Base-by-base conservation (phyloP, 2,113 vertebrate species). In the Oceanites oceanicus region DNA sequence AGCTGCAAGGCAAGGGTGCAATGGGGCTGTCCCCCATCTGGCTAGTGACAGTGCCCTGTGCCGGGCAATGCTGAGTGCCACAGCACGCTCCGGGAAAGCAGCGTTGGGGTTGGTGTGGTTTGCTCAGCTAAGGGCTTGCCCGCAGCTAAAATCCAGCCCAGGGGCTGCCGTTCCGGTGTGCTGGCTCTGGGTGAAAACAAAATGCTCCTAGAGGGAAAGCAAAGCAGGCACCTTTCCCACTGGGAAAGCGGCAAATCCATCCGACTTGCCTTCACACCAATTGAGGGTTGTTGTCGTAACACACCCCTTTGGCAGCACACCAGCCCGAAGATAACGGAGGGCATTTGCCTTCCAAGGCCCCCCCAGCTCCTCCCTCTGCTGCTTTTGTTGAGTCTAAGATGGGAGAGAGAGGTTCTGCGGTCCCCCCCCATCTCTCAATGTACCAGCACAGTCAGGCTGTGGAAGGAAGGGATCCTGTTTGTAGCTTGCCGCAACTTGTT, bases 31-130 rank as follows among this genome's bases (percentile, higher is more conserved):
- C 8, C 27, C 38, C 22, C 11, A 7, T 9, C 45, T 58, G 52
- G 3, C 25, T 44, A 14, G 72, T 58, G 81, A 5, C 29, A 3
- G 13, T 55, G 50, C 13, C 78, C 26, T 32, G 61, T 17, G 50
- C 62, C 0, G 0, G 25, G 71, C 1, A 0, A 32, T 86, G 63
- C 56, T 0, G 0, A 15, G 25, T 78, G 58, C 70, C 0, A 0
- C 30, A 27, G 58, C 23, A 18, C 0, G 0, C 20, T 42, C n/a
- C 0, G 0, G 79, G 67, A 80, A 32, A 53, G 61, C 87, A 47
- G 27, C 1, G 0, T 9, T 65, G 58, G 45, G 59, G 21, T 53
- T 47, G 32, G 11, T 42, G 58, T 20, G 11, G 32, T 72, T 77
- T 89, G 49, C 34, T 88, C 26, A 62, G 42, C 49, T 23, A 14